Evolutionary conservation across 2,113 vertebrate species (phyloP), one percentile per base, ranked within the genome.

Genomic region (Scytalopus superciliaris): DNA sequence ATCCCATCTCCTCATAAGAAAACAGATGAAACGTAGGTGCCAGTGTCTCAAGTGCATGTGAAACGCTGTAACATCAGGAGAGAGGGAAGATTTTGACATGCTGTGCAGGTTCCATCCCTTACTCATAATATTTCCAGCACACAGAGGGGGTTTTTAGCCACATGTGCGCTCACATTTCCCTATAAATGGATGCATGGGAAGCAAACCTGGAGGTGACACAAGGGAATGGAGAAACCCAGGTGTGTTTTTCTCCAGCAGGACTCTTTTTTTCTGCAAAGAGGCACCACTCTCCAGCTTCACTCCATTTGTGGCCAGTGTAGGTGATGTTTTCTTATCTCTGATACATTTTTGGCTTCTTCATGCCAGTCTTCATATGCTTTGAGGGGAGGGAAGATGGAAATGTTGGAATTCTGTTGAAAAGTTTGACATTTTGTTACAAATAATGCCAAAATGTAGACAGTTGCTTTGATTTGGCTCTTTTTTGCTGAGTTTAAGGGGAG

Each of bases 121-220:
- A 77, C 24, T 62, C 47, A 33, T 2, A 49, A 6, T 18, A 60
- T 72, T 92, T 39, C 66, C 49, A 79, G 69, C 30, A 4, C 0
- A 1, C 55, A 16, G 73, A n/a, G 35, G 14, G 24, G 23, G 23
- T 4, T 4, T 49, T 87, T 50, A 6, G 19, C 25, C 4, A 2
- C 2, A 1, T 0, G 4, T 47, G 31, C 42, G 3, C 47, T 67
- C 4, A 1, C 30, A 1, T 56, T 85, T 63, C 74, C 1, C 0
- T 52, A 2, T 30, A n/a, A 70, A 33, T 5, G 2, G 40, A 14
- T 23, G n/a, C n/a, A 28, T 3, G 56, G 55, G 60, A 74, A 70
- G 42, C n/a, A 70, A 59, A 75, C 50, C 12, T 1, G 0, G 74
- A 56, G 50, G 42, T 37, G 56, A 25, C 9, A 2, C 0, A 0